A percentile compares a stretch with the other conserved stretches of the same genome.
Evolutionary conservation across 1,140 invertebrate species (phyloP).

Genomic region (Neodiprion virginianus): DNA sequence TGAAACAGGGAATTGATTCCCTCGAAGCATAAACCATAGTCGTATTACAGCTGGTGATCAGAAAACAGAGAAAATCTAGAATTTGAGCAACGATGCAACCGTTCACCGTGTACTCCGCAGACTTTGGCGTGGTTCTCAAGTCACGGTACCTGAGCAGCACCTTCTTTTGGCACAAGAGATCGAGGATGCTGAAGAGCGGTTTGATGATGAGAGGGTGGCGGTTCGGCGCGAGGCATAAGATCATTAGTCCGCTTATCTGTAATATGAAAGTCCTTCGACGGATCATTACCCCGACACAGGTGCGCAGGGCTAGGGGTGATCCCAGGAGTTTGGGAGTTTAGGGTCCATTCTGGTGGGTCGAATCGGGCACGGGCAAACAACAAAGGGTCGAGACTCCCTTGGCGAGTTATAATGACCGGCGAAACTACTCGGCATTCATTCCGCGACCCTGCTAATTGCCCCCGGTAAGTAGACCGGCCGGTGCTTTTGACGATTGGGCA

Average conservation of each 20-base stretch:
- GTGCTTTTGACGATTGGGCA: background rate
- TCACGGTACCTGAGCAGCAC: too few species aligned
- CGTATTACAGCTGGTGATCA: too few species aligned
- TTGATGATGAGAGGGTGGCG: background rate
- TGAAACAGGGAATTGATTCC: too few species aligned
- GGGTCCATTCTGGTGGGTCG: background rate
- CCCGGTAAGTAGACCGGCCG: background rate
- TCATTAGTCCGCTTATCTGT: conserved; percentile 2
- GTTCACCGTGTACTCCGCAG: too few species aligned
- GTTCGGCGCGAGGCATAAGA: background rate
- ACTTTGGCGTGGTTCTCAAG: too few species aligned
- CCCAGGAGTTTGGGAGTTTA: conserved; percentile 3
- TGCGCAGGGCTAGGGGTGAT: background rate
- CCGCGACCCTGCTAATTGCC: background rate
- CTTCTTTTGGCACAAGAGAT: too few species aligned
- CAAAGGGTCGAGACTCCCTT: background rate
- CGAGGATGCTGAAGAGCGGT: background rate
- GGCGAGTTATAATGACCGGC: background rate
- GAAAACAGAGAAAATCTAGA: too few species aligned
- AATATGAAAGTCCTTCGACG: background rate
- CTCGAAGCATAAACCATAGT: too few species aligned
- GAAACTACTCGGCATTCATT: background rate
- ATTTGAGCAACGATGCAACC: too few species aligned
- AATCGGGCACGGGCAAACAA: background rate
- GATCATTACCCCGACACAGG: conserved; percentile 1